Base-by-base conservation (phyloP, 1,140 invertebrate genomes). In the Popillia japonica region DNA sequence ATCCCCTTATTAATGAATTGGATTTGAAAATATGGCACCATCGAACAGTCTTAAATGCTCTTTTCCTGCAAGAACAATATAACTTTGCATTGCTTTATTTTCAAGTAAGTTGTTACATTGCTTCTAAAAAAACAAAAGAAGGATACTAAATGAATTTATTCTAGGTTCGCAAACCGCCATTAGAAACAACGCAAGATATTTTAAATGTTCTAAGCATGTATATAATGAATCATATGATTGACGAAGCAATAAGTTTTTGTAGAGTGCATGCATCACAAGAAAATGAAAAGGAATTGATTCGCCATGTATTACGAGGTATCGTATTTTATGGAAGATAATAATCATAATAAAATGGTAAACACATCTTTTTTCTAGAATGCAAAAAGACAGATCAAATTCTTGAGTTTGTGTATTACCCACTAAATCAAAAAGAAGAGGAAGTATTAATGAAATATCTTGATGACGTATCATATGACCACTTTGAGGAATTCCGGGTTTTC, bases 21-120 rank as follows among this genome's bases (percentile, higher is more conserved):
- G 86, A 87, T 77, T 76, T 87, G 11, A 81, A 83, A 72, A 55
- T 80, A 6, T 86, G 84, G 83, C 85, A 86, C 6, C 85, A 87
- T 78, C 80, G 80, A 34, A 78, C 83, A 2, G 81, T 83, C 8
- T 81, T 87, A 74, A 81, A 82, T 55, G 80, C 84, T 9, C 75
- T 87, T n/a, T 77, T 84, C 0, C 8, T 83, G n/a, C 82, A 86
- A 75, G 78, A 84, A 41, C 84, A 86, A 74, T 76, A 84, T 23
- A 81, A 83, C 72, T 82, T 81, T 59, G 85, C 85, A 4, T 68
- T 85, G 40, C 77, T 82, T 9, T 86, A 86, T 79, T 76, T 84
- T 20, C 82, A 84, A 72, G 82, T 85, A 40, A 81, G 17, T 74
- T 74, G 3, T 7, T 23, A 41, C n/a, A 22, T 74, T 40, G 22